Base-by-base conservation (phyloP, 1,140 invertebrate species). In the Calycopis cecrops region DNA sequence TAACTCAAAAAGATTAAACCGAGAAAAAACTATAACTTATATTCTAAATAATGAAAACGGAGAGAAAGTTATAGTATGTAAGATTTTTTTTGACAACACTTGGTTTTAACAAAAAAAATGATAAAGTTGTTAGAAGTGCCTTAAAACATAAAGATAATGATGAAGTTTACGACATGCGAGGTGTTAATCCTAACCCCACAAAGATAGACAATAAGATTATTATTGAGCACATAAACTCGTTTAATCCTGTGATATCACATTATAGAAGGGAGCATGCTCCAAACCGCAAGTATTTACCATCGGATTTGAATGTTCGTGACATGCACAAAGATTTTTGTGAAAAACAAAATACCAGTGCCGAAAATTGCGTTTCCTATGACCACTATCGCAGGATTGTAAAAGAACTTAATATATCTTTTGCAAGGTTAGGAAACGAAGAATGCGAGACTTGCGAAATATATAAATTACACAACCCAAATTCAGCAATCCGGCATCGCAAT, bases 311-410 rank as follows among this genome's bases (percentile, higher is more conserved):
- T 56, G 14, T 49, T 37, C 47, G 47, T 35, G 35, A 37, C n/a
- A 57, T 48, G 55, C 33, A 57, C 42, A 57, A 49, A 48, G 49
- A 57, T 35, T 57, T 51, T 34, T 57, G 55, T 51, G 35, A 35
- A 51, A 57, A 51, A 56, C 10, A 34, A 18, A 10, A 33, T 50
- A 35, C 4, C n/a, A 33, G 3, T 44, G 18, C 35, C 18, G 12
- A 57, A n/a, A n/a, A n/a, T 38, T 38, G 10, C 37, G 55, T 47
- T 17, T 57, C 48, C 33, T 57, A 57, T 37, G 47, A 49, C 34
- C 37, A 42, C 18, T 57, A 57, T 17, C 35, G 55, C 10, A 37
- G 12, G 51, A 12, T 51, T 44, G 18, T 57, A 12, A 57, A 57
- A 17, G 28, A 50, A 44, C 18, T 50, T n/a, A n/a, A n/a, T n/a